A percentile compares a stretch with the other conserved stretches of the same genome.
Evolutionary conservation across 2,113 vertebrate species (phyloP).

Genomic region (Passerina amoena): DNA sequence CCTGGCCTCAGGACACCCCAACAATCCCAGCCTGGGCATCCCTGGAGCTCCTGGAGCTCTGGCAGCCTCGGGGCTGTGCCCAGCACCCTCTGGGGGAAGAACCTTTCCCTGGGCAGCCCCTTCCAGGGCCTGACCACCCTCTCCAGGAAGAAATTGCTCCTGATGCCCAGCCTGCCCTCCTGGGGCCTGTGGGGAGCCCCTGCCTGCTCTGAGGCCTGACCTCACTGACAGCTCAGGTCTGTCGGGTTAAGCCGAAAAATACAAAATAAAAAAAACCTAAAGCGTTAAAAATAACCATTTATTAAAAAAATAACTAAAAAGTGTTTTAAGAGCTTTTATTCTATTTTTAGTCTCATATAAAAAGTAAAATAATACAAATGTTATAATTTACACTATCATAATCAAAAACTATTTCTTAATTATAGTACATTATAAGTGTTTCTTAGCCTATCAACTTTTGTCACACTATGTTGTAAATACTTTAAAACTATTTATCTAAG

Average conservation of each 20-base stretch:
- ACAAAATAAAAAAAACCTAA: neutral
- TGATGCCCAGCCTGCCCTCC: neutral
- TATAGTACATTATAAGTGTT: neutral
- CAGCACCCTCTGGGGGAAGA: neutral
- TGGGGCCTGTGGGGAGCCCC: neutral
- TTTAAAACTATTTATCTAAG: neutral
- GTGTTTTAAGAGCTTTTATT: neutral
- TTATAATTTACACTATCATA: neutral
- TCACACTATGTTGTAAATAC: neutral
- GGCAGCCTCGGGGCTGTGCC: neutral
- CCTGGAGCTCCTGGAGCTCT: neutral
- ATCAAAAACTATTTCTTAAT: neutral
- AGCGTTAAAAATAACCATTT: neutral
- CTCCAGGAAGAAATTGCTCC: neutral
- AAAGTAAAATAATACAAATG: neutral
- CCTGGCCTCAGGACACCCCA: neutral
- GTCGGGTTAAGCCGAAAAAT: neutral
- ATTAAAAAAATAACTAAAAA: neutral
- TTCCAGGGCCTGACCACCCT: neutral
- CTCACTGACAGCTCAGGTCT: neutral
- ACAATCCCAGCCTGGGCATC: neutral
- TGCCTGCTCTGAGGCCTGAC: neutral
- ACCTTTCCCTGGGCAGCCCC: neutral
- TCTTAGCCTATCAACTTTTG: neutral
- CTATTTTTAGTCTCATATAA: neutral